Evolutionary conservation across 1,140 invertebrate genomes (phyloP), one percentile per base, ranked within the genome.

Genomic region (Conus betulinus): DNA sequence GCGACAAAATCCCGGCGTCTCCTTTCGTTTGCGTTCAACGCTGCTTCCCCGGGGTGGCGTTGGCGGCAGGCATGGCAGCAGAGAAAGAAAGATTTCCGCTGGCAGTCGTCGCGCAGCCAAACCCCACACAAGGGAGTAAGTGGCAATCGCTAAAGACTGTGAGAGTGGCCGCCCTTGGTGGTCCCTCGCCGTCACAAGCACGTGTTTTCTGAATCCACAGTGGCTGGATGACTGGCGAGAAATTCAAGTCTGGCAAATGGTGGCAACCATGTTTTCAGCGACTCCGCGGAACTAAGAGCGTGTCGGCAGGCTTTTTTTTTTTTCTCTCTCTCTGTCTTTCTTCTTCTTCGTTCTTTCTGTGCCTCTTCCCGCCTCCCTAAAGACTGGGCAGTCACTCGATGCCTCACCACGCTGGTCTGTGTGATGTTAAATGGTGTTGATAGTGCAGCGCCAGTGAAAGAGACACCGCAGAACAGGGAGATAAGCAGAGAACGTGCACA

Each of bases 81-180:
- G 39, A 39, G 39, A 39, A 39, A 39, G 39, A 39, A 39, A 39
- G 39, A 39, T 39, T 39, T 39, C 39, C 39, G 27, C 71, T 85
- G 84, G 84, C 63, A 76, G 84, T 74, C 84, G 76, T 85, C 67
- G 63, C 71, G 57, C 60, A 74, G 63, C 57, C 23, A 10, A 63
- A 8, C 57, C 57, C 57, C 15, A 60, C 8, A 15, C n/a, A 25
- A 39, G 84, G 84, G 84, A 85, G 84, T 63, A 74, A 85, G 84
- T 85, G 84, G 84, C 60, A 85, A 74, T 85, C 84, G 84, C 84
- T 85, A 85, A 85, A 85, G 84, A 85, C 84, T 67, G 84, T 74
- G 84, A 85, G 84, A 85, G 84, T 85, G 84, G 84, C 67, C 84
- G 27, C 84, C 84, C 84, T 85, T 85, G 84, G 84, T 85, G 84